Evolutionary conservation across 1,140 invertebrate genomes (phyloP).

Genomic region (Cotesia glomerata): DNA sequence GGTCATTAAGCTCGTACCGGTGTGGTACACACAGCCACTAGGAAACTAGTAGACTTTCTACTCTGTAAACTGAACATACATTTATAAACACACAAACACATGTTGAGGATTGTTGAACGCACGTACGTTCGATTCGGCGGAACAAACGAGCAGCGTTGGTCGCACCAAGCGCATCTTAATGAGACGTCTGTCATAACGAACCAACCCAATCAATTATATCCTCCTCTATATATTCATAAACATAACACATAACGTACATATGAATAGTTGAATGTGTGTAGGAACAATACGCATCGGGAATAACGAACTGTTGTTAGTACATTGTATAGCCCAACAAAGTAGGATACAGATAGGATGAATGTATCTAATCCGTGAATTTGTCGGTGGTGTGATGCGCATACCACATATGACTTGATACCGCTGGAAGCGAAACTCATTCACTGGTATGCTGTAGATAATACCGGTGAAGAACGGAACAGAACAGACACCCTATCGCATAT

Average conservation of each 20-base stretch:
- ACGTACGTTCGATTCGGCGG: conserved; percentile 35
- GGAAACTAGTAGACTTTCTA: not conserved
- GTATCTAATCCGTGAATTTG: too few relatives aligned
- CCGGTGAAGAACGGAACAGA: not conserved
- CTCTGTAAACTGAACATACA: not conserved
- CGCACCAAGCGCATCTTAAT: conserved; percentile 43
- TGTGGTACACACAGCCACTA: not conserved
- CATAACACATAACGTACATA: not conserved
- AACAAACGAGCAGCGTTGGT: conserved; percentile 43
- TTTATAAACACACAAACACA: not conserved
- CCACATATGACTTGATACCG: too few relatives aligned
- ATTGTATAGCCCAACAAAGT: not conserved
- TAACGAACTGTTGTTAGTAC: not conserved
- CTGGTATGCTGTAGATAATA: not conserved
- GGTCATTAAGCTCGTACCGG: conserved; percentile 21
- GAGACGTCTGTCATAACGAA: conserved; percentile 47
- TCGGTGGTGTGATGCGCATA: too few relatives aligned
- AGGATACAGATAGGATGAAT: not conserved
- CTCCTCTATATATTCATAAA: conserved; percentile 16
- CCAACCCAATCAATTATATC: conserved; percentile 46
- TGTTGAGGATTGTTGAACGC: not conserved
- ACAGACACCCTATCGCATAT: not conserved
- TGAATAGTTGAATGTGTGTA: not conserved
- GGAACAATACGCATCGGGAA: not conserved
- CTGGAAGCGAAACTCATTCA: not conserved